phyloP scores from a whole-genome alignment of 23 tunicate species.

The Trididemnum clinides region DNA sequence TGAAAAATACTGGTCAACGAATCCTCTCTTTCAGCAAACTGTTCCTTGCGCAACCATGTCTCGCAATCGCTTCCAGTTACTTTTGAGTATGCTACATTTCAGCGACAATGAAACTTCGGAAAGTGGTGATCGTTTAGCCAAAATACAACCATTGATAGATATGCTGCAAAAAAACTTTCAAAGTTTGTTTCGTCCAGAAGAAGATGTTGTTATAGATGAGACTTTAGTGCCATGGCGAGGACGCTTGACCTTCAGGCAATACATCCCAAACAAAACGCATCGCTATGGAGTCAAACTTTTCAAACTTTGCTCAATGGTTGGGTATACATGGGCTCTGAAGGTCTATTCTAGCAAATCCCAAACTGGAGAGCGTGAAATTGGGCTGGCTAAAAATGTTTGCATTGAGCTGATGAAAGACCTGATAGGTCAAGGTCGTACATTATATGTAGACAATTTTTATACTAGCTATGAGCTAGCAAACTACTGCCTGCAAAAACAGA shows the following conservation, averaged over 20 bases:
- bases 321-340: constrained; percentile 15
- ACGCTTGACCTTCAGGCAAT: constrained; percentile 26
- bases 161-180: constrained; percentile 25
- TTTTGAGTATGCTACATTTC: constrained; percentile 13
- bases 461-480: constrained; percentile 28
- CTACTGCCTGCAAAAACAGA: constrained; percentile 8
- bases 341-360: constrained; percentile 18
- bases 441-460: constrained; percentile 40
- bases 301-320: constrained; percentile 24
- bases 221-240: constrained; percentile 42
- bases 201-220: constrained; percentile 38
- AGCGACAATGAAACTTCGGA: constrained; percentile 11
- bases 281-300: constrained; percentile 37
- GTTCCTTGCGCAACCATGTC: constrained; percentile 20
- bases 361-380: constrained; percentile 37
- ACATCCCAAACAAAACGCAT: constrained; percentile 30
- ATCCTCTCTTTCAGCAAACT: not conserved
- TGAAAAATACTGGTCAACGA: constrained; percentile 37
- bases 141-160: constrained; percentile 30
- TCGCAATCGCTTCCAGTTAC: constrained; percentile 29
- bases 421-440: constrained; percentile 22
- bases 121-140: not conserved
- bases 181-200: constrained; percentile 17
- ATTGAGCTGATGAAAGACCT: constrained; percentile 17
- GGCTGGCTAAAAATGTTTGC: constrained; percentile 33